These are phyloP conservation scores for Poecilia velifera DNA, from an alignment of 2,797 vertebrate species.

Conservation along the genomic window DNA sequence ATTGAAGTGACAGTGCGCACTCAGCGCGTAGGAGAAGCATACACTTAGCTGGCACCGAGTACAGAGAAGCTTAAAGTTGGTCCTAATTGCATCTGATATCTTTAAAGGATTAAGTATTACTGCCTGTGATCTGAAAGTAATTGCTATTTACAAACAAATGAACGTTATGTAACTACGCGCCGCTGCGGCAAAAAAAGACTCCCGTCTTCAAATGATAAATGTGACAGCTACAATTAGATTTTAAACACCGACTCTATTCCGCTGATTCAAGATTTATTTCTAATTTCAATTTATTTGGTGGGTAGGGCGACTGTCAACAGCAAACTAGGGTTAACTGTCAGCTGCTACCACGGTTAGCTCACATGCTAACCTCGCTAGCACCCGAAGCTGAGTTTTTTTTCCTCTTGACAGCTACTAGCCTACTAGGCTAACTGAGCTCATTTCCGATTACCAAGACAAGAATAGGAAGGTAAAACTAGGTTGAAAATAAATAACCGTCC, in stretches of 20 bases:
- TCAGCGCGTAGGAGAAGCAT: background rate
- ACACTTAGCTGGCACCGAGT: background rate
- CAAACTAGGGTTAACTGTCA: background rate
- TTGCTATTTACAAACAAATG: constrained; percentile 70
- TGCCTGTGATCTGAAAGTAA: constrained; percentile 14
- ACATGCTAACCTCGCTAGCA: constrained; percentile 41
- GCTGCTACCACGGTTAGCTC: constrained; percentile 41
- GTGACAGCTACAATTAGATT: rapidly evolving
- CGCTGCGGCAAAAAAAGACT: constrained; percentile 46
- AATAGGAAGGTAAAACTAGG: background rate
- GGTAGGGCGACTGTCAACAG: constrained; percentile 3
- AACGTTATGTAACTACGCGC: constrained; percentile 65
- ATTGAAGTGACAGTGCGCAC: background rate
- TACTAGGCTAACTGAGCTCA: constrained; percentile 52
- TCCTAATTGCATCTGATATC: constrained; percentile 7
- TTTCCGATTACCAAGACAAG: constrained; percentile 38
- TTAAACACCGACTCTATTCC: rapidly evolving
- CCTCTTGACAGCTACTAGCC: constrained; percentile 72
- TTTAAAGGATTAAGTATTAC: constrained; percentile 8
- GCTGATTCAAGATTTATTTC: background rate
- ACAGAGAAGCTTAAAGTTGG: background rate
- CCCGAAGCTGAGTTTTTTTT: constrained; percentile 33
- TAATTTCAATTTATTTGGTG: background rate
- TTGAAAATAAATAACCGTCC: rapidly evolving
- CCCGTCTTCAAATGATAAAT: background rate